Evolutionary conservation across 2,888 invertebrate species (phyloP), one percentile per base, ranked within the genome.

Genomic region (Trichacis sp.): DNA sequence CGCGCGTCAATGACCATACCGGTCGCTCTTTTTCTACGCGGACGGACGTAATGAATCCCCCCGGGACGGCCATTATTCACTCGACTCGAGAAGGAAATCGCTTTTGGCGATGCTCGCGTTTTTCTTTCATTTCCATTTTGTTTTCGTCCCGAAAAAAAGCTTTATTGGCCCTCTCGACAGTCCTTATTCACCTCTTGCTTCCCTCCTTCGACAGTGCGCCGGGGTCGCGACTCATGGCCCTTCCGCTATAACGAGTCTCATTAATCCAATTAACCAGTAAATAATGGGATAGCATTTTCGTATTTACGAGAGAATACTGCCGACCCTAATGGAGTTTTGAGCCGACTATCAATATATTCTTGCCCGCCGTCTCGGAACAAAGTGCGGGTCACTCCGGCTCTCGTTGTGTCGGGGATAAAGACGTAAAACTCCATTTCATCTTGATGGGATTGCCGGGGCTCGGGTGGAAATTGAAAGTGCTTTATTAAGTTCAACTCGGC

Each of bases 181-280:
- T n/a, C n/a, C n/a, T n/a, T n/a, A n/a, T n/a, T n/a, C n/a, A 38
- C 52, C 62, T 57, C 55, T 49, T 56, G 33, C 45, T 69, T 69
- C 51, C 61, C 9, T 55, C 61, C 52, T 64, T 61, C 62, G 62
- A 61, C 63, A 43, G 33, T 68, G n/a, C n/a, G n/a, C n/a, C 58
- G 58, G 68, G 66, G 71, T 72, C 73, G 75, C 73, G 74, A 73
- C 73, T 75, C 76, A 70, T 71, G 73, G 73, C 73, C 69, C 76
- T 78, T 77, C 73, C 74, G 74, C 78, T 81, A 83, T 83, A 84
- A 84, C 82, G 84, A 84, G 83, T 78, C 83, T 84, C 84, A 83
- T 84, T 84, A 83, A 84, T 84, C 84, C 84, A 84, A 84, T 84
- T 84, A 84, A 84, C 84, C 84, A 83, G 83, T 84, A 83, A 84